Evolutionary conservation across 2,888 invertebrate genomes (phyloP).

Genomic region (Eristalis pertinax): DNA sequence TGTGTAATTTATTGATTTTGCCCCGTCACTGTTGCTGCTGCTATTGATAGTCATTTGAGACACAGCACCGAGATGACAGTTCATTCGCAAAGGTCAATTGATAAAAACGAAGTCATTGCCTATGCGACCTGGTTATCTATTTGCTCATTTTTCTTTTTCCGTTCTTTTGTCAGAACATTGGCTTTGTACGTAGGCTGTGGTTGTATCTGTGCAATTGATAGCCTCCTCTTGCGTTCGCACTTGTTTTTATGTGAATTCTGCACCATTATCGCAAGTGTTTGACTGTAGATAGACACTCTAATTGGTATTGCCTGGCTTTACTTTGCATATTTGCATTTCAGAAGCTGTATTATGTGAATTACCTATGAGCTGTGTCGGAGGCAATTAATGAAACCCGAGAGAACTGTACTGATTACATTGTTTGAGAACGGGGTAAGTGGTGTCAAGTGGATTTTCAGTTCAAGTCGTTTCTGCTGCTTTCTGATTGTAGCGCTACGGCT

Average conservation of each 20-base stretch:
- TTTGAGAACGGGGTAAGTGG: not conserved
- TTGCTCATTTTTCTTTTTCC: not conserved
- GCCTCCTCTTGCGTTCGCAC: not conserved
- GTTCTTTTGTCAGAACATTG: not conserved
- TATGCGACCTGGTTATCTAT: conserved; percentile 35
- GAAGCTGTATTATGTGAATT: conserved; percentile 20
- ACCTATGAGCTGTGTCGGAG: conserved; percentile 3
- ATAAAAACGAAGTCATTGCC: conserved; percentile 51
- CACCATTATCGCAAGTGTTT: conserved; percentile 10
- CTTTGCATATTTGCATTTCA: conserved; percentile 11
- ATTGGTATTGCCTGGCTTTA: conserved; percentile 14
- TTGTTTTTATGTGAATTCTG: conserved; percentile 17
- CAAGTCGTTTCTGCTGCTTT: too few relatives aligned
- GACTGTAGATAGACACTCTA: conserved; percentile 7
- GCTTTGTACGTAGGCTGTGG: not conserved
- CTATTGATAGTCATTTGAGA: not conserved
- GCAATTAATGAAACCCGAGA: not conserved
- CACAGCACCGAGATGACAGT: conserved; percentile 3
- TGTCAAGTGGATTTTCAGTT: not conserved
- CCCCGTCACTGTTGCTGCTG: not conserved
- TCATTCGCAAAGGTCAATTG: conserved; percentile 40
- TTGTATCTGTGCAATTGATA: conserved; percentile 6
- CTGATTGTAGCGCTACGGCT: too few relatives aligned
- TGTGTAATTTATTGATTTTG: conserved; percentile 62
- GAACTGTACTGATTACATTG: not conserved